Percentiles rank a stretch among this genome's conserved stretches.
Evolutionary conservation across 2,888 invertebrate genomes (phyloP).

Genomic region (Plutella xylostella): DNA sequence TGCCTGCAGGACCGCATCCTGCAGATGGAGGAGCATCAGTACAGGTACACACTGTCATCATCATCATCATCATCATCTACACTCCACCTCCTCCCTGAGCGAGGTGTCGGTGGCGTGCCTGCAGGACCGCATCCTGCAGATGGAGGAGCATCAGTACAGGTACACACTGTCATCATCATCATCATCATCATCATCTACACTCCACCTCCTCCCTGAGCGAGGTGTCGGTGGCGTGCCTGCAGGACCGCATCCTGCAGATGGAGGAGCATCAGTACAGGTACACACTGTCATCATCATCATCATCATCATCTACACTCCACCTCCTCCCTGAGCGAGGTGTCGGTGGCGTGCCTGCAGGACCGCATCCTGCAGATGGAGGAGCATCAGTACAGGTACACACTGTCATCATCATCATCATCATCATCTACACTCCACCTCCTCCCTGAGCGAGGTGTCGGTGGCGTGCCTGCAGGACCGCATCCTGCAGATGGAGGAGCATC

Average conservation of each 20-base stretch:
- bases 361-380: conserved; percentile 94
- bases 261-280: conserved; percentile 88
- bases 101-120: conserved; percentile 93
- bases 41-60: conserved; percentile 74
- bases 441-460: conserved; percentile 89
- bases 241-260: conserved; percentile 94
- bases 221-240: conserved; percentile 91
- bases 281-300: too few relatives aligned
- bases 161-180: too few relatives aligned
- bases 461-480: conserved; percentile 95
- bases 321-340: conserved; percentile 88
- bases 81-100: conserved; percentile 87
- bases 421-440: conserved; percentile 89
- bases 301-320: too few relatives aligned
- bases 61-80: too few relatives aligned
- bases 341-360: conserved; percentile 93
- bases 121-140: conserved; percentile 93
- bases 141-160: conserved; percentile 91
- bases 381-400: conserved; percentile 86
- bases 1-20: conserved; percentile 93
- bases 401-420: too few relatives aligned
- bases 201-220: conserved; percentile 89
- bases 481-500: conserved; percentile 92
- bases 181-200: too few relatives aligned
- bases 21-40: conserved; percentile 93